These are phyloP conservation scores for Psephotus haematonotus DNA, from an alignment of 2,113 vertebrate genomes.

Conservation along the genomic window DNA sequence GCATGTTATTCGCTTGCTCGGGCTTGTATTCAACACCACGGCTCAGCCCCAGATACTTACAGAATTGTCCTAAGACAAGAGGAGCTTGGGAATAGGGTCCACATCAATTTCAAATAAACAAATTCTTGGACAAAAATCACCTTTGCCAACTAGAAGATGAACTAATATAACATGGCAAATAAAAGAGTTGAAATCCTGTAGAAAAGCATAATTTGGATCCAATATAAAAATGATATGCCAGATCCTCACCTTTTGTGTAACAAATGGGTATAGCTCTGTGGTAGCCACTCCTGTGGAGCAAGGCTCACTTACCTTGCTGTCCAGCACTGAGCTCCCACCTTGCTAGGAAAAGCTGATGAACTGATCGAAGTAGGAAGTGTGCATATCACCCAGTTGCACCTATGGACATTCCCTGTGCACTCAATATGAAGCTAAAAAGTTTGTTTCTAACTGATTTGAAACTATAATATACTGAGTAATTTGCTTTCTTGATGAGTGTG, in stretches of 20 bases:
- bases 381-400: background rate
- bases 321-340: background rate
- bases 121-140: slow-evolving; percentile 35
- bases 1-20: background rate
- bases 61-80: no score
- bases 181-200: background rate
- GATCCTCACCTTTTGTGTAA: background rate
- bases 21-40: background rate
- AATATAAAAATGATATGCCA: background rate
- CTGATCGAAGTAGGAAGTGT: background rate
- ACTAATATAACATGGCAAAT: slow-evolving; percentile 51
- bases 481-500: slow-evolving; percentile 19
- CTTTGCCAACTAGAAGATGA: slow-evolving; percentile 59
- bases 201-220: background rate
- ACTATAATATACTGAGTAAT: background rate
- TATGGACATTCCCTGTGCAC: background rate
- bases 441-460: background rate
- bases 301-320: background rate
- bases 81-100: background rate
- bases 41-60: background rate
- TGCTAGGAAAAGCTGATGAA: background rate
- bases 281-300: background rate
- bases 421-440: background rate
- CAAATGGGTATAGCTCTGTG: background rate
- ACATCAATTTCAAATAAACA: background rate